Evolutionary conservation across 2,888 invertebrate species (phyloP), one percentile per base, ranked within the genome.

Genomic region (Drosophila longiperda): DNA sequence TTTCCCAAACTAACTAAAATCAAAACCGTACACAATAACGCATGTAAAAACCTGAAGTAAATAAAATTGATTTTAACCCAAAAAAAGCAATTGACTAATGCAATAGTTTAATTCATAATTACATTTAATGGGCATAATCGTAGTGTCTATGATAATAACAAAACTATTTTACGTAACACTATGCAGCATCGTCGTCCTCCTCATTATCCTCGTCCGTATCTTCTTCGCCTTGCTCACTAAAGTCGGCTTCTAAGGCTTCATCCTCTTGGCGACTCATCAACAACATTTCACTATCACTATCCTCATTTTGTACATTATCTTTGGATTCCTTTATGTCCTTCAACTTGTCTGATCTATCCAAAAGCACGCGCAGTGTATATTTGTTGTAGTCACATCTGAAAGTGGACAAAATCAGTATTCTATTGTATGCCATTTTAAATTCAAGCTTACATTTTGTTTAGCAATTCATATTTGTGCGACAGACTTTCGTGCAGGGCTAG

Each of bases 321-420:
- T 54, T 60, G 6, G 52, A 34, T 45, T 36, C 23, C n/a, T 59
- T 61, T 2, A 66, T 12, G 5, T 59, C 53, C 42, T 72, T 49
- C 20, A 32, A 66, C 40, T 54, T 73, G 3, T 89, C 85, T 2
- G 91, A 95, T 0, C 95, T 94, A 4, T 94, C 93, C 75, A 94
- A 92, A 17, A 98, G 94, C 78, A 96, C 97, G 52, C 95, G 94
- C 75, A 97, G 94, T 0, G 96, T 97, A 91, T 97, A 98, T 90
- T 97, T 97, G 93, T 98, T 98, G 92, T 96, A 97, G 91, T 98
- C 97, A 91, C 97, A 98, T 84, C 98, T 98, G 93, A 29, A 95
- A 45, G 15, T 23, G 15, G 15, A 45, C 8, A 45, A 95, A 48
- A 17, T 1, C 32, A 57, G 20, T 26, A 68, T 36, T 7, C 15